Base-by-base conservation (phyloP, 2,888 invertebrate genomes). In the Archips xylosteana region DNA sequence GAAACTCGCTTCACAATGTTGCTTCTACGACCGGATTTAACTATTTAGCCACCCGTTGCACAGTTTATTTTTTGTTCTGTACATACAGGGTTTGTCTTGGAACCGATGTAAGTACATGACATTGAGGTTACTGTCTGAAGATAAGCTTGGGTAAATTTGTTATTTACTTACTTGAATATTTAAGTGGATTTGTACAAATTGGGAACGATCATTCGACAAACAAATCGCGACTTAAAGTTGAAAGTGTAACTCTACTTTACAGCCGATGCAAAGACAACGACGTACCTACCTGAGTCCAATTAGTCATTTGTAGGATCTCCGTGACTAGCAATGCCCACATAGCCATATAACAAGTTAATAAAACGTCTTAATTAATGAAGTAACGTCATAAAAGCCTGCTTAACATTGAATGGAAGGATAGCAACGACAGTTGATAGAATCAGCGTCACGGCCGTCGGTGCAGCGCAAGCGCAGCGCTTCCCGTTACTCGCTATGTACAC, bases 1-100 rank as follows among this genome's bases (percentile, higher is more conserved):
- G 90, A 92, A 90, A 90, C 91, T 90, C 85, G 90, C 92, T 90
- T 89, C 89, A 89, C 92, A 87, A 87, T 88, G 88, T 84, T 82
- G 82, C 84, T 80, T 81, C 85, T 83, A 79, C 79, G 85, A 91
- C 92, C 92, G 92, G 92, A 92, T 92, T 91, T 87, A 82, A 89
- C 87, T 89, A 90, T 92, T 92, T 92, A 91, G 90, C 90, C 79
- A 78, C 80, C 79, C 80, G 79, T 75, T 63, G 70, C 47, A 54
- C 73, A 77, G 77, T 74, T 75, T 78, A 75, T 75, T 76, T 75
- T 78, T 75, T 76, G 76, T 77, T 76, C 78, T 78, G 77, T 77
- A 77, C 65, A 60, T 67, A 51, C 57, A 51, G 47, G 54, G 62
- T 36, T 62, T 39, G 66, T 67, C 62, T 45, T 49, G 4, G 62